Evolutionary conservation across 2,888 invertebrate genomes (phyloP).

Genomic region (Monochamus alternatus): DNA sequence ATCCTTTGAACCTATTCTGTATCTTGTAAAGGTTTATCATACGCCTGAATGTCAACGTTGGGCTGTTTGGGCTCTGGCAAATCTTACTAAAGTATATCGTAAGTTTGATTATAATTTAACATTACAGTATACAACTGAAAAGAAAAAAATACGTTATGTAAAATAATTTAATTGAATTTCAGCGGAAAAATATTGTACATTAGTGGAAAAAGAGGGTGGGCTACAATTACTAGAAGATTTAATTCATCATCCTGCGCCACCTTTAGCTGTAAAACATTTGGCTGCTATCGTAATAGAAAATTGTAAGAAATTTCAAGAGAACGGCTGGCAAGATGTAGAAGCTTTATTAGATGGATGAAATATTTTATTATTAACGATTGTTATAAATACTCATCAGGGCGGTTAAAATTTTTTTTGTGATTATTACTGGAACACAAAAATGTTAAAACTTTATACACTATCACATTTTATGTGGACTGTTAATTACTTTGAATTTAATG

Average conservation of each 20-base stretch:
- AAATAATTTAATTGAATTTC: constrained; percentile 59
- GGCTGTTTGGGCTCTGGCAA: constrained; percentile 98
- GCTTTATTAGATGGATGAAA: constrained; percentile 53
- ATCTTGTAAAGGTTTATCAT: constrained; percentile 86
- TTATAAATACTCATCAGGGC: constrained; percentile 56
- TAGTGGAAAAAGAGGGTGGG: constrained; percentile 91
- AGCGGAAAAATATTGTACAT: constrained; percentile 94
- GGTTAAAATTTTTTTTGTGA: constrained; percentile 50
- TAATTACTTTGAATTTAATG: constrained; percentile 44
- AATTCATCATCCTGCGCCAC: constrained; percentile 77
- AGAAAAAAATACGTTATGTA: too few relatives aligned
- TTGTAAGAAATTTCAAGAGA: constrained; percentile 71
- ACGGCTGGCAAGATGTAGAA: constrained; percentile 56
- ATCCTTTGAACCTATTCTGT: constrained; percentile 94
- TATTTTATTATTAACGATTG: constrained; percentile 38
- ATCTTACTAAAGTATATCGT: constrained; percentile 94
- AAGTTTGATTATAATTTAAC: constrained; percentile 70
- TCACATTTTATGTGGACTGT: constrained; percentile 47
- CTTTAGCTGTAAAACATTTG: constrained; percentile 79
- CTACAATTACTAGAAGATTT: constrained; percentile 81
- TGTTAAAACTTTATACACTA: constrained; percentile 42
- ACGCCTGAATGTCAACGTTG: constrained; percentile 95
- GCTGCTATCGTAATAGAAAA: constrained; percentile 80
- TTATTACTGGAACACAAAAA: constrained; percentile 42
- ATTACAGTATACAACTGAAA: too few relatives aligned